Evolutionary conservation across 2,797 vertebrate genomes (phyloP).

Genomic region (Rachycentron canadum): DNA sequence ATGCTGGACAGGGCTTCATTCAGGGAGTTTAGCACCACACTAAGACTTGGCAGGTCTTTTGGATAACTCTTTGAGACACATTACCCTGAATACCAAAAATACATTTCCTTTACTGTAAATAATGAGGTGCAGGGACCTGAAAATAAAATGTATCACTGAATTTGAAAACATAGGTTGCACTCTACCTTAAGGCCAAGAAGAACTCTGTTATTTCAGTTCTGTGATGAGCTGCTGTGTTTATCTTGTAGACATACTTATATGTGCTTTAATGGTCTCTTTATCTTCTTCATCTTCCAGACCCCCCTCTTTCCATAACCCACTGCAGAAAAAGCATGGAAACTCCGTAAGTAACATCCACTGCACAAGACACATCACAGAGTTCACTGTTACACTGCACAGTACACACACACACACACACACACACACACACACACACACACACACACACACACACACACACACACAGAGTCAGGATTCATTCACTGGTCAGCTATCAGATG

Average conservation of each 20-base stretch:
- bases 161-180: background rate
- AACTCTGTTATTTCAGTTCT: constrained; percentile 2
- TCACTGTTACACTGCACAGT: constrained; percentile 1
- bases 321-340: constrained; percentile 98
- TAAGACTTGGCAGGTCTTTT: no score
- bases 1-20: no score
- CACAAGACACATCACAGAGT: constrained; percentile 11
- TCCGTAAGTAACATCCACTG: constrained; percentile 91
- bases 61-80: no score
- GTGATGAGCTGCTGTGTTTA: background rate
- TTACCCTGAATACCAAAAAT: constrained; percentile 2
- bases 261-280: constrained; percentile 33
- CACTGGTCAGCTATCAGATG: background rate
- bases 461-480: background rate
- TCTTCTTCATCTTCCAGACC: constrained; percentile 86
- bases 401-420: no score
- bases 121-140: background rate
- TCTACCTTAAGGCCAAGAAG: background rate
- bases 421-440: no score
- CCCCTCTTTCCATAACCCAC: constrained; percentile 98
- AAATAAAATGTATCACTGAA: background rate
- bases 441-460: no score
- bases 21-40: no score
- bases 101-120: constrained; percentile 17
- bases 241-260: background rate